Conservation (phyloP, 2,888 invertebrate genomes). For the Junonia oenone region DNA sequence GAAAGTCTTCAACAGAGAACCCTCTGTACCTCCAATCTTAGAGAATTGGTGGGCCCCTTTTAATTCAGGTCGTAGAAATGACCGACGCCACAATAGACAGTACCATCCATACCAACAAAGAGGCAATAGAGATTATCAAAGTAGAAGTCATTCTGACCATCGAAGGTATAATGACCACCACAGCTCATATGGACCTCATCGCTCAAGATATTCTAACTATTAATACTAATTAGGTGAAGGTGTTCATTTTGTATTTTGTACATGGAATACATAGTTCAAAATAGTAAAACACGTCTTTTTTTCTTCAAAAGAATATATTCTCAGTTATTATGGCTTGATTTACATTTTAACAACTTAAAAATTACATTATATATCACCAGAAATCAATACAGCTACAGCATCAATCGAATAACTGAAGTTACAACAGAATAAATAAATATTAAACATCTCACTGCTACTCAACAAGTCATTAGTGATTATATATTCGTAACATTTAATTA, state of each 20-base stretch:
- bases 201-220: conserved; percentile 12
- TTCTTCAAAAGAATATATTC: conserved; percentile 78
- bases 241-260: neutral
- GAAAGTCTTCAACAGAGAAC: conserved; percentile 59
- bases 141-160: conserved; percentile 32
- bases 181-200: conserved; percentile 23
- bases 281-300: conserved; percentile 42
- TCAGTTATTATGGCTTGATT: conserved; percentile 80
- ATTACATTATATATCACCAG: conserved; percentile 76
- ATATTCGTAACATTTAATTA: conserved; percentile 75
- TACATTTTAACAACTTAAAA: conserved; percentile 78
- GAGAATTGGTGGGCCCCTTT: conserved; percentile 74
- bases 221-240: neutral
- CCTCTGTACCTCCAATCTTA: conserved; percentile 78
- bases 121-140: conserved; percentile 34
- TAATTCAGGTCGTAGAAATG: conserved; percentile 47
- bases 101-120: conserved; percentile 43
- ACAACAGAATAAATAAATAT: conserved; percentile 74
- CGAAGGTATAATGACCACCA: conserved; percentile 32
- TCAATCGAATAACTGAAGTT: conserved; percentile 59
- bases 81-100: conserved; percentile 46
- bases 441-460: conserved; percentile 71
- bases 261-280: conserved; percentile 6
- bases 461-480: conserved; percentile 70
- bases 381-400: conserved; percentile 71